Conservation (phyloP, 2,797 vertebrate genomes). For the Octomys mimax region DNA sequence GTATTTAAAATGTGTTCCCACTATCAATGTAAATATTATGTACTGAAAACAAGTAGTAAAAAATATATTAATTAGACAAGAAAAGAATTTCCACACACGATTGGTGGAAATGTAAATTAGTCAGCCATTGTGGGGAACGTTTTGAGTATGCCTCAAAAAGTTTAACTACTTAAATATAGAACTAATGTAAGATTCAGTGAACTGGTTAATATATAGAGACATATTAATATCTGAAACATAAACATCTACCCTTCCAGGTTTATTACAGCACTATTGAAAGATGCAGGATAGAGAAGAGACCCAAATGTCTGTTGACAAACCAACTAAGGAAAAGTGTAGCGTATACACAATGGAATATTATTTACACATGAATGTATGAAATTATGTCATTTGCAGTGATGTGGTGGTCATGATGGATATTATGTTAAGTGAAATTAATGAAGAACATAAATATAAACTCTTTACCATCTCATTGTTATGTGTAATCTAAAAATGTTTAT, state of each 20-base stretch:
- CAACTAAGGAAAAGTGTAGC: not conserved
- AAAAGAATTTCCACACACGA: not conserved
- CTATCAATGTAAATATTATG: not conserved
- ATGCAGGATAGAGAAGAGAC: not conserved
- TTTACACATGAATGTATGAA: not conserved
- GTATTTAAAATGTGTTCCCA: not conserved
- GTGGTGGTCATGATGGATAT: too few species aligned
- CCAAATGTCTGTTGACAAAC: not conserved
- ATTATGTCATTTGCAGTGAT: not conserved
- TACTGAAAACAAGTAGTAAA: not conserved
- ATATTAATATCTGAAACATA: not conserved
- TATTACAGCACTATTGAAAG: not conserved
- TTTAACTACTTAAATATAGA: not conserved
- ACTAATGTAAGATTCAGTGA: not conserved
- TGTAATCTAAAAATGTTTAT: not conserved
- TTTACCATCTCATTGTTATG: not conserved
- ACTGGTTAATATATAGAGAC: not conserved
- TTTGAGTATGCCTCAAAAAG: not conserved
- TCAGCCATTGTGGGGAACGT: not conserved
- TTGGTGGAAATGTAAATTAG: not conserved
- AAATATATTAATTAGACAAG: not conserved
- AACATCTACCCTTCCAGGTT: not conserved
- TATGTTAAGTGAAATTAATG: not conserved
- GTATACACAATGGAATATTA: not conserved
- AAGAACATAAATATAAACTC: not conserved